Base-by-base conservation (phyloP, 1,140 invertebrate genomes). In the Trachelipus rathkii region DNA sequence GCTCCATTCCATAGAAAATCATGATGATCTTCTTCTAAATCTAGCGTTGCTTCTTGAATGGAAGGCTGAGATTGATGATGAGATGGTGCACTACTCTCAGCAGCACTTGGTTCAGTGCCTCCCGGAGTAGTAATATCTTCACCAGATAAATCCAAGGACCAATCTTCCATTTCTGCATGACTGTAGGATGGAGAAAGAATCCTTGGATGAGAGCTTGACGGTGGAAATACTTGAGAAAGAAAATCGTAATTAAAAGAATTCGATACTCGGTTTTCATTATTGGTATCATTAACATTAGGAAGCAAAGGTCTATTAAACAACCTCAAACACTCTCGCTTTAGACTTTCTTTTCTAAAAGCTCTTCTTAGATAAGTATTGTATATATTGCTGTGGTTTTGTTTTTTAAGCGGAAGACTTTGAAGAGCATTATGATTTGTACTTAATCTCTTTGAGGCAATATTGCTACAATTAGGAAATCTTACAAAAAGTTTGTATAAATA, bases 161-260 rank as follows among this genome's bases (percentile, higher is more conserved):
- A 92, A 82, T 92, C 91, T 85, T 92, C 91, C 72, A 92, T 84
- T 84, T 92, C 91, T 7, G 91, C 89, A 79, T 89, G 87, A 82
- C 92, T 91, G 82, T 92, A 92, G 83, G 91, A 90, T 79, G 91
- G 85, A 82, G 91, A 90, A 46, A 90, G 85, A 71, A 90, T 83
- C 82, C 90, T 89, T 78, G 89, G 85, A 81, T 91, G 89, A 15
- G 72, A 69, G 24, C 75, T 75, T 73, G 76, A 75, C 33, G 21
- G 72, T 21, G 74, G 77, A 76, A 66, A 76, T 46, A 78, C 50
- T 19, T 60, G 50, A 60, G 50, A 60, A 60, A 60, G 50, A 19
- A 60, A 60, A 60, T 60, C 50, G 8, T 60, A 60, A 8, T 60
- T 60, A 15, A 60, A 13, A 19, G 50, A 60, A 60, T 60, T 60